Base-by-base conservation (phyloP, 2,888 invertebrate genomes). In the Ariolimax columbianus region DNA sequence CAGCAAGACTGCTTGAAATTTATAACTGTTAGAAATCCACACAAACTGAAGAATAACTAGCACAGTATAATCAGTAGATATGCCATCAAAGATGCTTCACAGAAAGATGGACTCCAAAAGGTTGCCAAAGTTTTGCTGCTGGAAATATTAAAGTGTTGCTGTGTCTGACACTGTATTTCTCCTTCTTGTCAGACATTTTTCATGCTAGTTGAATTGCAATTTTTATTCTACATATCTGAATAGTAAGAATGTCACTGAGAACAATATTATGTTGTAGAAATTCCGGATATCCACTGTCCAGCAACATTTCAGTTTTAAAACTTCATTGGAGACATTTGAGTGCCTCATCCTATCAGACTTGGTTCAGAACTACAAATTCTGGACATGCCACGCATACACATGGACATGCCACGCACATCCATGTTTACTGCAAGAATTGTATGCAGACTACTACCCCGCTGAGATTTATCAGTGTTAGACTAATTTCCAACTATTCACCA, bases 1-100 rank as follows among this genome's bases (percentile, higher is more conserved):
- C 89, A 75, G 90, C 91, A 66, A 91, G 91, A 36, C 89, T 92
- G 0, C 91, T 92, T 88, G 89, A 88, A 51, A 88, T 59, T 17
- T 14, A 23, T 26, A 9, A 26, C 23, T 59, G 59, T 26, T 59
- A 59, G 3, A 59, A 59, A 59, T 30, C 63, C n/a, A 30, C 63
- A 63, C 6, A 30, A 63, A 63, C 63, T 33, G 33, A 66, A 19
- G 33, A 30, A 33, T 63, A 7, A 63, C 59, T n/a, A 63, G n/a
- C 59, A 63, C 47, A 47, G 47, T 47, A 14, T 63, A 63, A n/a
- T 63, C 59, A 63, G 3, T 47, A 47, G 47, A 47, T 47, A 6
- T 7, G 59, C n/a, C 1, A 3, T 19, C 1, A n/a, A 23, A 63
- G 2, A n/a, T 63, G n/a, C 59, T n/a, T n/a, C 7, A 7, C 11